Conservation (phyloP, 2,113 vertebrate genomes). For the Larimichthys crocea region DNA sequence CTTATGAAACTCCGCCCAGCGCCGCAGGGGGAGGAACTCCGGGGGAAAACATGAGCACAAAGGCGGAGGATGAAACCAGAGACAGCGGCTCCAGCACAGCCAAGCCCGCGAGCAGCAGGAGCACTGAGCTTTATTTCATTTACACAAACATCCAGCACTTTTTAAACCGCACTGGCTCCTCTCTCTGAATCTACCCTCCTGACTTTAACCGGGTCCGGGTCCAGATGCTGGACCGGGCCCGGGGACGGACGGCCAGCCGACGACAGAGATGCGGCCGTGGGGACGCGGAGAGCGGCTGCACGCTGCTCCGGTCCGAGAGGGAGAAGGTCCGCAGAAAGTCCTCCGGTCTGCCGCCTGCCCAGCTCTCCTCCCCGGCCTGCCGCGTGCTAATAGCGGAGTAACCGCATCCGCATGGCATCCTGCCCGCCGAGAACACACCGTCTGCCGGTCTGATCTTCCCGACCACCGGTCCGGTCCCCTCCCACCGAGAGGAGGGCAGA, state of each 20-base stretch:
- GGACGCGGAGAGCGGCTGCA: not conserved
- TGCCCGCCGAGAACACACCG: constrained; percentile 25
- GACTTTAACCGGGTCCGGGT: constrained; percentile 29
- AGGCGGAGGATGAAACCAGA: constrained; percentile 82
- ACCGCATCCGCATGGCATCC: constrained; percentile 47
- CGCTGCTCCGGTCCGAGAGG: not conserved
- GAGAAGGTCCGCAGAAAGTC: not conserved
- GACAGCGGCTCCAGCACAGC: constrained; percentile 57
- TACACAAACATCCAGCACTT: too few species aligned
- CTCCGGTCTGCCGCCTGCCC: not conserved
- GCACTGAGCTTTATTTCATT: fast-evolving
- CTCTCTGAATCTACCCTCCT: not conserved
- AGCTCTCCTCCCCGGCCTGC: constrained; percentile 9
- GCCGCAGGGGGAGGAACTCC: constrained; percentile 90
- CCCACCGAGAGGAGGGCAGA: not conserved
- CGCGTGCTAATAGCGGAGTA: not conserved
- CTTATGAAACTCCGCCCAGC: constrained; percentile 89
- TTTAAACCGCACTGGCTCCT: not conserved
- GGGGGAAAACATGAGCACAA: constrained; percentile 83
- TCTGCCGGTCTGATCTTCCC: not conserved
- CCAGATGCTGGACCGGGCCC: constrained; percentile 47
- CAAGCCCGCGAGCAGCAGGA: not conserved
- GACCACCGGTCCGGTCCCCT: constrained; percentile 17
- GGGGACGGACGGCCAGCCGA: constrained; percentile 15
- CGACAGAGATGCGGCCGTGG: constrained; percentile 6